Evolutionary conservation across 2,888 invertebrate species (phyloP).

Genomic region (Seladonia tumulorum): DNA sequence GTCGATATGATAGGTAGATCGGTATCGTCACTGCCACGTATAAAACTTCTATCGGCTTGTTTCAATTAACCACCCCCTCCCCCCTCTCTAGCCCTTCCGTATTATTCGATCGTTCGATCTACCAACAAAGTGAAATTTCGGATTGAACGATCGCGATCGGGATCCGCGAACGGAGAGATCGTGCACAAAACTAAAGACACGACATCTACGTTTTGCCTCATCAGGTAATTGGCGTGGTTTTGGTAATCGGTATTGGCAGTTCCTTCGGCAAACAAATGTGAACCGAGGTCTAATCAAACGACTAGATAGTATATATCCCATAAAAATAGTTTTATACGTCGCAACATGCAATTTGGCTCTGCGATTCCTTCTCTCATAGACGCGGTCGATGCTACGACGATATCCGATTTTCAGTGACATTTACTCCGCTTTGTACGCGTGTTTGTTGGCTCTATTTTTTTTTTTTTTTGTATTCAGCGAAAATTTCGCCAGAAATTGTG

Average conservation of each 20-base stretch:
- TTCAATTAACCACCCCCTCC: neutral
- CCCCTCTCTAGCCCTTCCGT: neutral
- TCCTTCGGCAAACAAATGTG: conserved; percentile 26
- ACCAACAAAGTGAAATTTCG: neutral
- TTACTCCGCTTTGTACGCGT: neutral
- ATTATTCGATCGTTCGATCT: neutral
- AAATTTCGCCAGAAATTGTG: neutral
- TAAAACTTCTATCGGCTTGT: conserved; percentile 52
- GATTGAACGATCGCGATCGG: neutral
- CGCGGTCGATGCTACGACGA: conserved; percentile 36
- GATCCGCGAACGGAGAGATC: neutral
- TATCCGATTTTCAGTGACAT: neutral
- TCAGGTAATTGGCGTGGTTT: conserved; percentile 24
- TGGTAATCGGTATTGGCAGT: conserved; percentile 39
- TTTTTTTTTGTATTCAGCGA: neutral
- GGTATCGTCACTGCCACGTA: conserved; percentile 67
- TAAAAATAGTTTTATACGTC: conserved; percentile 70
- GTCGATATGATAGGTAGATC: conserved; percentile 72
- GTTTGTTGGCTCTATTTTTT: neutral
- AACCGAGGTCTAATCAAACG: conserved; percentile 22
- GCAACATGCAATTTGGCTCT: conserved; percentile 68
- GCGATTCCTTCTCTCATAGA: conserved; percentile 55
- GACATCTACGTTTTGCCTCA: conserved; percentile 3
- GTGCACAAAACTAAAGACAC: conserved; percentile 13
- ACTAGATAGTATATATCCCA: conserved; percentile 27